Conservation (phyloP, 2,888 invertebrate genomes). For the Resseliella maxima region DNA sequence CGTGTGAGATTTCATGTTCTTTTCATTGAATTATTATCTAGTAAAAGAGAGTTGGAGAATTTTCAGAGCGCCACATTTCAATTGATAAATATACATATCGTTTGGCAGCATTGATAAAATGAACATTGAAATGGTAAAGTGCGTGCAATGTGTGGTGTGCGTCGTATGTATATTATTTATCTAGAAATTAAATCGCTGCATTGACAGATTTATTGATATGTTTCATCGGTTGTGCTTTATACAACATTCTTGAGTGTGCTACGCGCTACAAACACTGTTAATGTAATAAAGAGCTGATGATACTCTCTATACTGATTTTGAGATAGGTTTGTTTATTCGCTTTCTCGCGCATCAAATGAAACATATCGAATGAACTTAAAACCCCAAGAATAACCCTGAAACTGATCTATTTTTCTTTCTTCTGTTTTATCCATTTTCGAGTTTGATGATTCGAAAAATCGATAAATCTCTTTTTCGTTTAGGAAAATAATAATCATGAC, state of each 20-base stretch:
- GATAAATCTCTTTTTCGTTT: neutral
- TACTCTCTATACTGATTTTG: neutral
- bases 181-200: constrained; percentile 32
- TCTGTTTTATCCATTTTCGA: neutral
- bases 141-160: neutral
- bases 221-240: constrained; percentile 36
- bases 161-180: constrained; percentile 17
- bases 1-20: neutral
- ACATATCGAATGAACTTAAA: neutral
- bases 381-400: constrained; percentile 28
- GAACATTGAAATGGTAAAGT: constrained; percentile 12
- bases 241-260: neutral
- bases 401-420: constrained; percentile 15
- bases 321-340: neutral
- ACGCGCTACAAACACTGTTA: neutral
- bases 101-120: neutral
- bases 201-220: constrained; percentile 53
- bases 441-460: constrained; percentile 37
- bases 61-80: neutral
- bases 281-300: neutral
- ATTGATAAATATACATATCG: neutral
- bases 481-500: neutral
- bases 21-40: neutral
- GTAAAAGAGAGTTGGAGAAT: neutral
- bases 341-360: neutral